phyloP scores from a whole-genome alignment of 2,797 vertebrate genomes.

The Lophius americanus region DNA sequence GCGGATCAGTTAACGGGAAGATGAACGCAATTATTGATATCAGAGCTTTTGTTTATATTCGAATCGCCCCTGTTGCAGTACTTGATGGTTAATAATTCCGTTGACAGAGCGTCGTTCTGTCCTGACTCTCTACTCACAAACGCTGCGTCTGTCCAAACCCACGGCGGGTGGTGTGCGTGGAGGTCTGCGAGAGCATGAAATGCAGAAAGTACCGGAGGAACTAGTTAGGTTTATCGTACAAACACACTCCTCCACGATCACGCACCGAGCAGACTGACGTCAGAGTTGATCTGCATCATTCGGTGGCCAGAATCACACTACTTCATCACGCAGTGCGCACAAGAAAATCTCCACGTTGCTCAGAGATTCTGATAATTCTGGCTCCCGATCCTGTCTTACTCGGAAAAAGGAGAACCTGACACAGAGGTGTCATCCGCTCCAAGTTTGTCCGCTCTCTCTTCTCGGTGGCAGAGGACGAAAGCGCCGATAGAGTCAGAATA shows the following conservation, averaged over 20 bases:
- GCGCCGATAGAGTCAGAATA: slow-evolving; percentile 52
- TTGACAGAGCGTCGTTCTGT: slow-evolving; percentile 41
- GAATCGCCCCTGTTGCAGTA: slow-evolving; percentile 41
- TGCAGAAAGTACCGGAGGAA: background rate
- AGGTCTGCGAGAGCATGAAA: slow-evolving; percentile 18
- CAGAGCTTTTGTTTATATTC: slow-evolving; percentile 7
- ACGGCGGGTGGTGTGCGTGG: slow-evolving; percentile 18
- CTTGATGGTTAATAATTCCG: slow-evolving; percentile 49
- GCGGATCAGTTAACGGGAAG: slow-evolving; percentile 20
- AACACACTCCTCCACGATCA: slow-evolving; percentile 8
- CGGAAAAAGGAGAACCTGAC: too few relatives aligned
- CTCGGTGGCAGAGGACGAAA: slow-evolving; percentile 39
- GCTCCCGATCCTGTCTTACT: background rate
- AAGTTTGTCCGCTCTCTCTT: slow-evolving; percentile 14
- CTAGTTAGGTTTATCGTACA: background rate
- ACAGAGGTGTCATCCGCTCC: too few relatives aligned
- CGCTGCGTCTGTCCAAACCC: slow-evolving; percentile 36
- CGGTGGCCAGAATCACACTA: slow-evolving; percentile 31
- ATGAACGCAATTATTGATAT: background rate
- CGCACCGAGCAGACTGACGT: slow-evolving; percentile 17
- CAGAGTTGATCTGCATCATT: slow-evolving; percentile 23
- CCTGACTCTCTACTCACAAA: slow-evolving; percentile 35
- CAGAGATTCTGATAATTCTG: slow-evolving; percentile 5
- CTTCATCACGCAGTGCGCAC: slow-evolving; percentile 25
- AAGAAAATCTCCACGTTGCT: slow-evolving; percentile 10